Base-by-base conservation (phyloP, 64 coral and sea anemone genomes). In the Montipora foliosa region DNA sequence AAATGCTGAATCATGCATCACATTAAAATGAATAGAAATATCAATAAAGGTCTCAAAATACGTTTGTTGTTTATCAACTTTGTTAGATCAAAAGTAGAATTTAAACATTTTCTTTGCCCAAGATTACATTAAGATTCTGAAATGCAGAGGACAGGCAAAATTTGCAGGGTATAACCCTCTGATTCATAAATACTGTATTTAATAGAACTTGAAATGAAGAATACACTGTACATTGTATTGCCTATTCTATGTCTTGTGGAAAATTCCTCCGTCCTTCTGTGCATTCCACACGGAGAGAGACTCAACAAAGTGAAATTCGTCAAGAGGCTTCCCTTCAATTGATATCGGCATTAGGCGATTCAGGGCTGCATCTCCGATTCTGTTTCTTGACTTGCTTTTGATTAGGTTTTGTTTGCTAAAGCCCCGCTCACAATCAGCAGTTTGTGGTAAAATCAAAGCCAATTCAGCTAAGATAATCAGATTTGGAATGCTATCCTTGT, bases 341-440 rank as follows among this genome's bases (percentile, higher is more conserved):
- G 76, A 90, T 11, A 90, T 48, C 75, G 45, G 57, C 44, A 90
- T 90, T 44, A 90, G 75, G 88, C 7, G 48, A 47, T 47, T 79
- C 88, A 90, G 52, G 47, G 88, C 78, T 79, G 57, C 62, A 19
- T 67, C 76, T 78, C 45, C 58, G 16, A 79, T 75, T 77, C 74
- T 89, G 49, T 59, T 89, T 89, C 74, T 11, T 76, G 87, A 76
- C 19, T 64, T 75, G 53, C 45, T 88, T 57, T 88, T 88, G 44
- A 76, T 88, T 55, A 49, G 86, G 46, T 76, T 88, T 75, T 75
- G 68, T 20, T 75, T 75, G 24, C 68, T 75, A 25, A 88, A 76
- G 20, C 70, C 70, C 55, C 86, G 49, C 84, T 88, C 69, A 19
- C 69, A 88, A 50, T 75, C 70, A 55, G 86, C 47, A 11, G 67